phyloP scores from a whole-genome alignment of 2,888 invertebrate species.

The Nymphalis polychloros region DNA sequence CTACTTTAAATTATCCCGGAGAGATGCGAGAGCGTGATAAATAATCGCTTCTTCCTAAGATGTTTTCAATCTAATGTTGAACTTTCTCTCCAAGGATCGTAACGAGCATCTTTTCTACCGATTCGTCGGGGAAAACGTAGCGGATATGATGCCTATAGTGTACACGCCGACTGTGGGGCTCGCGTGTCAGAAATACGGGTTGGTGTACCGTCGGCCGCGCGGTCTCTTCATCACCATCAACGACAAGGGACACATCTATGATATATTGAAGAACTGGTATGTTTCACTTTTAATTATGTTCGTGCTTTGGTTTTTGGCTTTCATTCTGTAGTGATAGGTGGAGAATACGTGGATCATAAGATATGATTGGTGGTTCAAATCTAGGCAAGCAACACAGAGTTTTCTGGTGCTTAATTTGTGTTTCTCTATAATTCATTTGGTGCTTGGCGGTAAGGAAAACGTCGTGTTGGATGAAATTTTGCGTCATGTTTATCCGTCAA shows the following conservation, averaged over 20 bases:
- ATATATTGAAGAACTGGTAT: slow-evolving; percentile 96
- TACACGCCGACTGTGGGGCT: slow-evolving; percentile 99
- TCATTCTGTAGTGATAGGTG: too few relatives aligned
- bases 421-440: too few relatives aligned
- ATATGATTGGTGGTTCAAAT: too few relatives aligned
- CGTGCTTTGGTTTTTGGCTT: too few relatives aligned
- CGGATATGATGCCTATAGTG: slow-evolving; percentile 98
- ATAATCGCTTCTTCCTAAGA: too few relatives aligned
- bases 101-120: slow-evolving; percentile 98
- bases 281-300: slow-evolving; percentile 43
- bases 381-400: too few relatives aligned
- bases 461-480: too few relatives aligned
- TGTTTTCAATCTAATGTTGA: background rate
- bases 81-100: slow-evolving; percentile 85
- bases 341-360: too few relatives aligned
- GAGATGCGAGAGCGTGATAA: too few relatives aligned
- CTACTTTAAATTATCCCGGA: background rate
- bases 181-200: slow-evolving; percentile 98
- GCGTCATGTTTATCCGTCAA: too few relatives aligned
- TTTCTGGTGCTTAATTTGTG: too few relatives aligned
- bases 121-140: slow-evolving; percentile 92
- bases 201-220: slow-evolving; percentile 93
- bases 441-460: too few relatives aligned
- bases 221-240: slow-evolving; percentile 98
- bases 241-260: slow-evolving; percentile 97